Conservation (phyloP, 2,113 vertebrate genomes). For the Lycaon pictus region DNA sequence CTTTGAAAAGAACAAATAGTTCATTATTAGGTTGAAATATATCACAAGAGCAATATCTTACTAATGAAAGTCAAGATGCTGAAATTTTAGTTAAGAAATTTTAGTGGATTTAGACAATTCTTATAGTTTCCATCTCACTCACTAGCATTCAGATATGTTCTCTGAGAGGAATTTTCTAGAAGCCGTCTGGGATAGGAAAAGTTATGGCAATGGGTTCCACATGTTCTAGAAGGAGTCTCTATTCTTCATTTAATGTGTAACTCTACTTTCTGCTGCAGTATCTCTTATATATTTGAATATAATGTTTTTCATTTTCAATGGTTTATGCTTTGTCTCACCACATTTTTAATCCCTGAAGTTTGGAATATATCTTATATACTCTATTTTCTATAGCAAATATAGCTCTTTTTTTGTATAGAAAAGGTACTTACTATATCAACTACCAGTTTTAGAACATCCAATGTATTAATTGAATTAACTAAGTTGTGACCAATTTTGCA, state of each 20-base stretch:
- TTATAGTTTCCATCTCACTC: neutral
- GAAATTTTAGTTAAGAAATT: neutral
- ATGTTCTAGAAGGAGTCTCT: neutral
- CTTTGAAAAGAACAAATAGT: neutral
- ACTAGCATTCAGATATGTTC: neutral
- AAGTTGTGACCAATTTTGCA: neutral
- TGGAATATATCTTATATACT: neutral
- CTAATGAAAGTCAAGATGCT: neutral
- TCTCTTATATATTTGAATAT: neutral
- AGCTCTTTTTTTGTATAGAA: neutral
- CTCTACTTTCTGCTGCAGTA: neutral
- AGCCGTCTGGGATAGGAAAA: neutral
- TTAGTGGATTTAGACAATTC: neutral
- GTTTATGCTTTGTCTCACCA: neutral
- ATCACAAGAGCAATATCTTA: neutral
- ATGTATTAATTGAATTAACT: neutral
- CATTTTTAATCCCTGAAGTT: neutral
- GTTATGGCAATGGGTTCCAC: neutral
- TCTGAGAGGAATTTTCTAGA: neutral
- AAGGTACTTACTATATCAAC: neutral
- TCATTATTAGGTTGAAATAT: neutral
- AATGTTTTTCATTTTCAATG: neutral
- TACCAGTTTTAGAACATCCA: neutral
- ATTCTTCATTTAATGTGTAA: neutral
- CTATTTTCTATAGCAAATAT: slow-evolving; percentile 22